Evolutionary conservation across 2,888 invertebrate genomes (phyloP), one percentile per base, ranked within the genome.

Genomic region (Heliconius aoede): DNA sequence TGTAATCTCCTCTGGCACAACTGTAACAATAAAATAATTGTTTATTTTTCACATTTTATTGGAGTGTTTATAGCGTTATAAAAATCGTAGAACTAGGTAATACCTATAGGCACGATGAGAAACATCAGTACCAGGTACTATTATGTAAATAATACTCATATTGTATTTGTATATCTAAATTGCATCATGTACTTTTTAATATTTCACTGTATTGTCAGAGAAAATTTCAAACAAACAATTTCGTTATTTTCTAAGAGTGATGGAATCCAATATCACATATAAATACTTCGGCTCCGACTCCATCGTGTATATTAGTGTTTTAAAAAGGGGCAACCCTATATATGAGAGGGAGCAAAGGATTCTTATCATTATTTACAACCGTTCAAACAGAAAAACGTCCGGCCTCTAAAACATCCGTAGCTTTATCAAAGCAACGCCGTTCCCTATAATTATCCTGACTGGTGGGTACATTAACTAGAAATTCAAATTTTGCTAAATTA

Each of bases 1-100:
- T 90, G 90, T 96, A 97, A 90, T 97, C 97, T 0, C 96, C 96
- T 71, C 95, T 95, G 78, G 95, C 93, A 88, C 97, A 97, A 83
- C 97, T 97, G 95, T 15, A 96, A 96, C 87, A 91, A 90, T 69
- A 40, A 62, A 46, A 74, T 67, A n/a, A 3, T 0, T n/a, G 55
- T 67, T 46, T 7, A 46, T 21, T 21, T 46, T 40, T 40, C 36
- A 40, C 1, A 18, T 40, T 40, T 40, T 40, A 4, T 18, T 40
- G 1, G 13, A 13, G 36, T 40, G 15, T 40, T 46, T 46, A 21
- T 46, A 28, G n/a, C 24, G 5, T 61, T 28, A 51, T 18, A 55
- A 55, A 55, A 9, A 55, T 21, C n/a, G 11, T 46, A 46, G 18
- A n/a, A 55, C 55, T n/a, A 55, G n/a, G 11, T 55, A 8, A 21